Evolutionary conservation across 2,113 vertebrate species (phyloP).

Genomic region (Macquaria ambigua): DNA sequence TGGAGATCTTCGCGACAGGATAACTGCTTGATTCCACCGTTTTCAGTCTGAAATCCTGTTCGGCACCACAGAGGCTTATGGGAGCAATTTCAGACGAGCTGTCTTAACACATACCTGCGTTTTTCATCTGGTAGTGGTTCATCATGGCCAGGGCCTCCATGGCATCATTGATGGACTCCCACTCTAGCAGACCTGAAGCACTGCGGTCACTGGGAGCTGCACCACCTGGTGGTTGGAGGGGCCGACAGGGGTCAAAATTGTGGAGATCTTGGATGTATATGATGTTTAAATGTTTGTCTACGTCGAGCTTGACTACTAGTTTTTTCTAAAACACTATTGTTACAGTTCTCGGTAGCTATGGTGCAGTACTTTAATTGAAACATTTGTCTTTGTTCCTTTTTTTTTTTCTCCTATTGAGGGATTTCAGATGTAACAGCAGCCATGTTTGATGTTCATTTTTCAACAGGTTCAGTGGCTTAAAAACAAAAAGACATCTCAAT

Average conservation of each 20-base stretch:
- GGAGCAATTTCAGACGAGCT: no score
- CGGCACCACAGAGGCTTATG: neutral
- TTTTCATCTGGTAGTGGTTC: slow-evolving; percentile 97
- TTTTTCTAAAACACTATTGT: no score
- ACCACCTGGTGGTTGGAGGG: slow-evolving; percentile 61
- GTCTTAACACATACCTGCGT: slow-evolving; percentile 87
- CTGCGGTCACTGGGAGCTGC: slow-evolving; percentile 90
- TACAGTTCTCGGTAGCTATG: no score
- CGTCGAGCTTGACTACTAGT: no score
- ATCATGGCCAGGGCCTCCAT: slow-evolving; percentile 92
- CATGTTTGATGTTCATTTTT: neutral
- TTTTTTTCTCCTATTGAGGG: neutral
- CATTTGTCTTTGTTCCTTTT: no score
- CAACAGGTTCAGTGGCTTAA: neutral
- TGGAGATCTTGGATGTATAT: neutral
- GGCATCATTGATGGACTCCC: slow-evolving; percentile 94
- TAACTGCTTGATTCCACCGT: no score
- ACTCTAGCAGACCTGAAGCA: slow-evolving; percentile 93
- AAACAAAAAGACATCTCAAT: neutral
- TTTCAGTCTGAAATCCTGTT: no score
- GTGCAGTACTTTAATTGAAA: no score
- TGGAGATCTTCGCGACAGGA: no score
- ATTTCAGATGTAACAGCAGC: neutral
- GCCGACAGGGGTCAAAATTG: neutral
- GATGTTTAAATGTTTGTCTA: neutral